Evolutionary conservation across 2,888 invertebrate species (phyloP).

Genomic region (Exocentrus adspersus): DNA sequence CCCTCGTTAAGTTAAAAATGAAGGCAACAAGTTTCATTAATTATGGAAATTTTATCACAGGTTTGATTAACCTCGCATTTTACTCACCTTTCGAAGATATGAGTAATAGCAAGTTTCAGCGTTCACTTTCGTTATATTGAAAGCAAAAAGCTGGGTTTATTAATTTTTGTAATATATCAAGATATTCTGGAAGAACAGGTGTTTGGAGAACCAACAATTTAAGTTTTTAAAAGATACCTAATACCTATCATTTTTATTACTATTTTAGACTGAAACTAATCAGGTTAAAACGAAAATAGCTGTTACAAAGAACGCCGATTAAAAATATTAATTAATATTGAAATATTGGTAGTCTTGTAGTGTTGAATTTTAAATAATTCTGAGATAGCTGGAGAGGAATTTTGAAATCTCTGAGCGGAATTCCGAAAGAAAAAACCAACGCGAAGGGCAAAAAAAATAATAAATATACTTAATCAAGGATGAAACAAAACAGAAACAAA

Average conservation of each 20-base stretch:
- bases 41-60: background rate
- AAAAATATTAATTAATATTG: no score
- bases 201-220: conserved; percentile 39
- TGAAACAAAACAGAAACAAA: no score
- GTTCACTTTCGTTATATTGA: background rate
- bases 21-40: background rate
- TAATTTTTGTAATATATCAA: background rate
- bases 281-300: no score
- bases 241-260: background rate
- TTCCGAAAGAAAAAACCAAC: no score
- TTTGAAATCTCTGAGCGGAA: no score
- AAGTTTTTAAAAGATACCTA: conserved; percentile 6
- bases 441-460: no score
- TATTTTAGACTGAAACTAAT: no score
- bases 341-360: no score
- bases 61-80: background rate
- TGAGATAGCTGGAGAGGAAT: no score
- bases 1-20: background rate
- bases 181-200: background rate
- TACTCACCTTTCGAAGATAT: background rate
- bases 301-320: no score
- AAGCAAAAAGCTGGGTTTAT: background rate
- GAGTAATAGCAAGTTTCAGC: background rate
- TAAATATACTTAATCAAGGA: no score
- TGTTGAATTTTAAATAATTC: no score